These are phyloP conservation scores for Lymantria monacha DNA, from an alignment of 2,888 invertebrate species.

Conservation along the genomic window DNA sequence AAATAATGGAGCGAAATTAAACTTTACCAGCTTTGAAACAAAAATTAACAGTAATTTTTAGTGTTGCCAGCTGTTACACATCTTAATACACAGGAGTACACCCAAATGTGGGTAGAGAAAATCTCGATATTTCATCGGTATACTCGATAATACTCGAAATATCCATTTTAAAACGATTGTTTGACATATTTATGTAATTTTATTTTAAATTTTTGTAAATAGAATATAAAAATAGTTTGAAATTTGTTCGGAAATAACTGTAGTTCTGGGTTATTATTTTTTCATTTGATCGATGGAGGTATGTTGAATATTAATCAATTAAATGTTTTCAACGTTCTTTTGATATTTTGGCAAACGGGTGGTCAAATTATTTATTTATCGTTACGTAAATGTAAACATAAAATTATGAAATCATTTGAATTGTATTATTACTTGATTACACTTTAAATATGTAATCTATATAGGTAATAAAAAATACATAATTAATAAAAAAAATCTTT, in stretches of 20 bases:
- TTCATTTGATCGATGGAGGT: constrained; percentile 7
- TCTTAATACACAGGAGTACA: constrained; percentile 34
- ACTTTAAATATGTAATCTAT: too few species aligned
- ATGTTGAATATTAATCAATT: background rate
- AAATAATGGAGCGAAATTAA: constrained; percentile 27
- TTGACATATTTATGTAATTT: constrained; percentile 41
- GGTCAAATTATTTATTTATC: background rate
- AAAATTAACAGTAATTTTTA: constrained; percentile 7
- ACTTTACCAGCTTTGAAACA: constrained; percentile 29
- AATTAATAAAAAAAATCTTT: too few species aligned
- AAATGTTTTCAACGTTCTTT: constrained; percentile 3
- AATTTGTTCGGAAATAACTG: constrained; percentile 7
- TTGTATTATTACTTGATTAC: too few species aligned
- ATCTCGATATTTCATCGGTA: constrained; percentile 29
- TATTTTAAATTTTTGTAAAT: constrained; percentile 14
- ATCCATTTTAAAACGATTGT: constrained; percentile 26
- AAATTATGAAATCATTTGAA: too few species aligned
- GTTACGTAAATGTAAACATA: background rate
- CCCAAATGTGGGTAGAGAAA: constrained; percentile 29
- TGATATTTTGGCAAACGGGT: constrained; percentile 13
- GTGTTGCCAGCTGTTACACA: constrained; percentile 12
- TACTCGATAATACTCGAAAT: constrained; percentile 26
- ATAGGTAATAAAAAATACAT: too few species aligned
- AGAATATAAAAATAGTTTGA: constrained; percentile 10
- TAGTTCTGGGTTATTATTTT: constrained; percentile 3